Base-by-base conservation (phyloP, 2,113 vertebrate species). In the Entelurus aequoreus region DNA sequence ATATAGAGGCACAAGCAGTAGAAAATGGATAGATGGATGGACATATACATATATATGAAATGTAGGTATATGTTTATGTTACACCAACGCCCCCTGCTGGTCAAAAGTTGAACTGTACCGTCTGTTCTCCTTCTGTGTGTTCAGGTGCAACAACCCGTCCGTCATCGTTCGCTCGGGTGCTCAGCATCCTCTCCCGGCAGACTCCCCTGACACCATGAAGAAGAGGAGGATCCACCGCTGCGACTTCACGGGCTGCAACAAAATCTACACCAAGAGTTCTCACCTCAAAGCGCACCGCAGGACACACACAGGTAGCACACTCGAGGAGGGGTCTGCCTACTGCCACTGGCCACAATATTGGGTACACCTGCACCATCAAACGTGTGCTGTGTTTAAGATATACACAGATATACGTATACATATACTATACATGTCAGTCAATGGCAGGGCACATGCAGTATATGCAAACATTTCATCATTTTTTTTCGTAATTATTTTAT, bases 201-300 rank as follows among this genome's bases (percentile, higher is more conserved):
- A 99, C 53, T 99, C 97, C 62, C 96, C 96, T 0, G 97, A 99
- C 77, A 89, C 94, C 0, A 89, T 95, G 54, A 93, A 94, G 71
- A 99, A 98, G 79, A 88, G 96, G 6, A 86, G 97, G 65, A 98
- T 98, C 86, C 96, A 99, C 78, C 86, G 94, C 67, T 99, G 97
- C 8, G 97, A 99, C 78, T 98, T 96, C 46, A 91, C 91, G 1
- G 94, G 94, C 49, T 99, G 97, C 85, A 95, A 98, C 85, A 99
- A 99, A 82, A 94, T 99, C 73, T 99, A 99, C 88, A 99, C 97
- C 64, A 99, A 99, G 80, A 99, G 97, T 83, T 99, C 96, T 63
- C 97, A 99, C 73, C 90, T 99, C 60, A 98, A 99, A 88, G 96
- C 97, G 6, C 97, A 99, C 85, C 91, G 96, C 81, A 93, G 96